Percentiles rank a stretch among this genome's conserved stretches.
phyloP scores from a whole-genome alignment of 2,888 invertebrate species.

The Machimus rusticus region DNA sequence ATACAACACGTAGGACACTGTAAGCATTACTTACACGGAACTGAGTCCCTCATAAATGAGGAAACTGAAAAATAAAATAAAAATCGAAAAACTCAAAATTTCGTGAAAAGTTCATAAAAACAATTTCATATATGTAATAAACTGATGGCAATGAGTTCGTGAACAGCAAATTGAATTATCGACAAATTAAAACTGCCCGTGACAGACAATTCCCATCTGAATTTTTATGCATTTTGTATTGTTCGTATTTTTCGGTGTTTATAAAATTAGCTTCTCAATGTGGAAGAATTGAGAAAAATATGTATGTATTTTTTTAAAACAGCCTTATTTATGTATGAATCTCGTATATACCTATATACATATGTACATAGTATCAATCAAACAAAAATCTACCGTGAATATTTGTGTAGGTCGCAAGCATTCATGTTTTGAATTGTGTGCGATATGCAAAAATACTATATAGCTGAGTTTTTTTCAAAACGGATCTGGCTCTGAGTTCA shows the following conservation, averaged over 20 bases:
- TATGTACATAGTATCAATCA: too few relatives aligned
- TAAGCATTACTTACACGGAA: not conserved
- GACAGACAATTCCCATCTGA: not conserved
- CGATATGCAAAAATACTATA: too few relatives aligned
- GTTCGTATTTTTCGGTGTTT: not conserved
- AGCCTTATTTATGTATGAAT: too few relatives aligned
- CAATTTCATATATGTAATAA: not conserved
- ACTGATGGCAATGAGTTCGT: not conserved
- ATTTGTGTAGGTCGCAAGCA: too few relatives aligned
- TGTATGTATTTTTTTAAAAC: too few relatives aligned
- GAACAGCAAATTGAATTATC: not conserved
- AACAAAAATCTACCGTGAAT: not conserved
- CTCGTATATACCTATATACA: too few relatives aligned
- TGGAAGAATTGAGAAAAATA: not conserved
- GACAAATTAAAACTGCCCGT: not conserved
- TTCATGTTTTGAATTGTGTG: too few relatives aligned
- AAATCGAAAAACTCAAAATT: not conserved
- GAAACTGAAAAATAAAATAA: not conserved
- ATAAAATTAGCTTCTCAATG: not conserved
- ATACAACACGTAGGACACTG: not conserved
- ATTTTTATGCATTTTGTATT: not conserved
- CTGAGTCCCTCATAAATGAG: not conserved
- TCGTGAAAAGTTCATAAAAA: not conserved
- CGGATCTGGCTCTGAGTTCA: too few relatives aligned
- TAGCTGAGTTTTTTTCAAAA: too few relatives aligned